Evolutionary conservation across 2,113 vertebrate genomes (phyloP).

Genomic region (Eulemur macaco): DNA sequence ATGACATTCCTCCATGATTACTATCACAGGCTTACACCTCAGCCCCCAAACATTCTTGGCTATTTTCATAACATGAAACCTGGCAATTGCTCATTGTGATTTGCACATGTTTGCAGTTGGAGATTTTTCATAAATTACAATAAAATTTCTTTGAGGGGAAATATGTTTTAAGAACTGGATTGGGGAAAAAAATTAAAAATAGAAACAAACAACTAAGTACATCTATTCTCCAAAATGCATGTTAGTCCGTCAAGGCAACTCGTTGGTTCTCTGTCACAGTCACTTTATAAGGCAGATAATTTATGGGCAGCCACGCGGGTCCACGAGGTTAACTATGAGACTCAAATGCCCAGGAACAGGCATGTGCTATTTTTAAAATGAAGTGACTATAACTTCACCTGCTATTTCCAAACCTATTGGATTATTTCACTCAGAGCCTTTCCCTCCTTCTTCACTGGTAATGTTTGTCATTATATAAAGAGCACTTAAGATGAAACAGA

Average conservation of each 20-base stretch:
- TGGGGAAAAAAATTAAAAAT: neutral
- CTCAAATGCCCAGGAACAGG: neutral
- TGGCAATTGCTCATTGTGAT: neutral
- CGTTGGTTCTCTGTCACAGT: neutral
- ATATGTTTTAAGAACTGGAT: neutral
- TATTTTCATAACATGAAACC: neutral
- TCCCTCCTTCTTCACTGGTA: neutral
- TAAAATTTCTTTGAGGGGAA: neutral
- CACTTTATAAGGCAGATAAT: neutral
- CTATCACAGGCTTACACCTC: neutral
- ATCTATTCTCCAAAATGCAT: neutral
- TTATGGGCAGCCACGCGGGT: too few relatives aligned
- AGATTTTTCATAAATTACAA: conserved; percentile 32
- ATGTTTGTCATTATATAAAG: neutral
- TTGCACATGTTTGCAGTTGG: neutral
- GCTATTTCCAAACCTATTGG: neutral
- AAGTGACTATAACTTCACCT: neutral
- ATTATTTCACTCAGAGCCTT: neutral
- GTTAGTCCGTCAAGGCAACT: too few relatives aligned
- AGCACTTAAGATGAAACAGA: neutral
- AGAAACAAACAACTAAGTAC: neutral
- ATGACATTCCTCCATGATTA: neutral
- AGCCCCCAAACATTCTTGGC: neutral
- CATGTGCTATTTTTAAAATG: conserved; percentile 13
- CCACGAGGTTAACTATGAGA: neutral